Base-by-base conservation (phyloP, 2,888 invertebrate species). In the Seira ritae region DNA sequence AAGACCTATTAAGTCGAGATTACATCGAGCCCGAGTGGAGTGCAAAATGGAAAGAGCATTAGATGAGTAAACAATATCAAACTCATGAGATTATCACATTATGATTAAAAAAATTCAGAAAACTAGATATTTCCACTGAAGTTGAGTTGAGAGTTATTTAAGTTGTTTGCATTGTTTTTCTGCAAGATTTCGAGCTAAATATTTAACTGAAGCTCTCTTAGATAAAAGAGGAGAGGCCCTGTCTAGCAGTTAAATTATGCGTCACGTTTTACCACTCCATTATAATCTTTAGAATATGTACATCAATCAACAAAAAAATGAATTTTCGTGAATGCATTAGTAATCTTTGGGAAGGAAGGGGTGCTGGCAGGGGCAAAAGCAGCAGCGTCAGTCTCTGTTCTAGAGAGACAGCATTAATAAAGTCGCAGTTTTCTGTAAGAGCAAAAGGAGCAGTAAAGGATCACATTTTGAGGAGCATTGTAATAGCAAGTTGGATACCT, bases 281-380 rank as follows among this genome's bases (percentile, higher is more conserved):
- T 55, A 55, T 55, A 55, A n/a, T 55, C 55, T 55, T 55, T n/a
- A 55, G 12, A 55, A 31, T 31, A n/a, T n/a, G 42, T 42, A 55
- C 55, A 55, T 55, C 55, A 55, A 55, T 55, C 55, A 55, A 55
- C 6, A 55, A 55, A 55, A 55, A 55, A 12, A 31, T 31, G 8
- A 12, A 55, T 55, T 55, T 55, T 17, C 17, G 15, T 55, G 55
- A 55, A 55, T 55, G 55, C 55, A 55, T 55, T 55, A 55, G 15
- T 55, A 12, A 55, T 2, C 55, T 15, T 17, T 55, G 2, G 15
- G 55, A 76, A 42, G 68, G 71, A 78, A 83, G 83, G 78, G 78
- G 83, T 78, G 78, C 83, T 73, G 66, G 23, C 42, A 76, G 19
- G 17, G 22, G 24, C n/a, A 72, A 65, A 68, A 70, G 72, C 74